Evolutionary conservation across 2,888 invertebrate genomes (phyloP).

Genomic region (Drosophila pseudotakahashii): DNA sequence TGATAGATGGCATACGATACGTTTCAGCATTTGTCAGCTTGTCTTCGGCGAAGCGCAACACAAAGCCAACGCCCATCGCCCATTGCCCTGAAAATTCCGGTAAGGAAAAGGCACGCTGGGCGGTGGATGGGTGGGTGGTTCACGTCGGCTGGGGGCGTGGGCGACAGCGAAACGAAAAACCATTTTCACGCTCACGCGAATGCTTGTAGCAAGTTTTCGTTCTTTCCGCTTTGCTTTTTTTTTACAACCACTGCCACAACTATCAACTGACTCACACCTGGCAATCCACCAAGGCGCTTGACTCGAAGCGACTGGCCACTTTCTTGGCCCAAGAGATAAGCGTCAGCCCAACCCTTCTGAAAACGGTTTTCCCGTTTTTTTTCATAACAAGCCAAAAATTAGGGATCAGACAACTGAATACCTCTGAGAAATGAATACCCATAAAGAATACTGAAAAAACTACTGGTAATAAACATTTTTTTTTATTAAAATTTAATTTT

Average conservation of each 20-base stretch:
- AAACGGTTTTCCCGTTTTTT: slow-evolving; percentile 67
- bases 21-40: slow-evolving; percentile 80
- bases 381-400: slow-evolving; percentile 1
- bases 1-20: slow-evolving; percentile 81
- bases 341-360: slow-evolving; percentile 59
- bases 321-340: slow-evolving; percentile 63
- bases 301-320: slow-evolving; percentile 26
- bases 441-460: not conserved
- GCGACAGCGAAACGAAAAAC: slow-evolving; percentile 71
- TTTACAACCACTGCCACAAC: slow-evolving; percentile 54
- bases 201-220: slow-evolving; percentile 73
- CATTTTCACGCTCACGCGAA: slow-evolving; percentile 81
- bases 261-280: slow-evolving; percentile 76
- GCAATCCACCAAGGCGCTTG: slow-evolving; percentile 45
- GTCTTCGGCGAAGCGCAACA: slow-evolving; percentile 77
- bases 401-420: slow-evolving; percentile 11
- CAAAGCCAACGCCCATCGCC: slow-evolving; percentile 71
- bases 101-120: not conserved
- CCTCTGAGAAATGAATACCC: not conserved
- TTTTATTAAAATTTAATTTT: too few relatives aligned
- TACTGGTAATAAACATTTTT: too few relatives aligned
- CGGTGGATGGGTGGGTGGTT: not conserved
- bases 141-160: slow-evolving; percentile 15
- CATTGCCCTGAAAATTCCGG: not conserved
- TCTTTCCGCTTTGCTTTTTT: slow-evolving; percentile 32